These are phyloP conservation scores for Triplophysa rosa DNA, from an alignment of 2,113 vertebrate species.

Conservation along the genomic window DNA sequence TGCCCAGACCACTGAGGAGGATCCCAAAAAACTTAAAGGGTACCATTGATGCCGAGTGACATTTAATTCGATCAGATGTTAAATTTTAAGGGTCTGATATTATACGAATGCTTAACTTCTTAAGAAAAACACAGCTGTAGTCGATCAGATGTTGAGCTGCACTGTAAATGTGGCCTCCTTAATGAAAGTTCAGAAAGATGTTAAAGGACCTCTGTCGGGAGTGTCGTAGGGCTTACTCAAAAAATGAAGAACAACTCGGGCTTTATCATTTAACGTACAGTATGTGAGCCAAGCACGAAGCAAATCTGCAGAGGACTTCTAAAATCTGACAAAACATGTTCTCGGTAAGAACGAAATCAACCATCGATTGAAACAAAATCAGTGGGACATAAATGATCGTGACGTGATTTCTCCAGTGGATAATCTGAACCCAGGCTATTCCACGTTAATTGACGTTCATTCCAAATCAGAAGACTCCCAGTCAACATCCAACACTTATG, in stretches of 20 bases:
- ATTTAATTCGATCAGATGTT: background rate
- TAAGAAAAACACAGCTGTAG: conserved; percentile 19
- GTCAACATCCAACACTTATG: background rate
- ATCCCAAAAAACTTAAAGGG: background rate
- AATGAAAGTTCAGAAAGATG: conserved; percentile 14
- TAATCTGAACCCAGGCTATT: background rate
- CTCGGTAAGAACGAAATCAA: background rate
- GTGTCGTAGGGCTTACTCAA: conserved; percentile 4
- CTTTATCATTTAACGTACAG: conserved; percentile 8
- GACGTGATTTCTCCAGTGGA: background rate
- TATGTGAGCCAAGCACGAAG: background rate
- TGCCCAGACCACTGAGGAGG: background rate
- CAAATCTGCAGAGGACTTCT: background rate
- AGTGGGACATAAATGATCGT: background rate
- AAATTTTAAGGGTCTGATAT: background rate
- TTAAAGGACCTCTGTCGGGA: background rate
- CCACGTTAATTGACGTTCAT: background rate
- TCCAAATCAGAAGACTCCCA: background rate
- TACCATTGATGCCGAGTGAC: background rate
- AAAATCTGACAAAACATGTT: background rate
- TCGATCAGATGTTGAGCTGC: background rate
- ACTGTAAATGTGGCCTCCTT: conserved; percentile 18
- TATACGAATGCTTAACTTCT: background rate
- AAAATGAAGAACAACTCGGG: background rate
- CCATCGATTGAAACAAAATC: background rate